These are phyloP conservation scores for Protodeltote pygarga DNA, from an alignment of 2,888 invertebrate species.

Conservation along the genomic window DNA sequence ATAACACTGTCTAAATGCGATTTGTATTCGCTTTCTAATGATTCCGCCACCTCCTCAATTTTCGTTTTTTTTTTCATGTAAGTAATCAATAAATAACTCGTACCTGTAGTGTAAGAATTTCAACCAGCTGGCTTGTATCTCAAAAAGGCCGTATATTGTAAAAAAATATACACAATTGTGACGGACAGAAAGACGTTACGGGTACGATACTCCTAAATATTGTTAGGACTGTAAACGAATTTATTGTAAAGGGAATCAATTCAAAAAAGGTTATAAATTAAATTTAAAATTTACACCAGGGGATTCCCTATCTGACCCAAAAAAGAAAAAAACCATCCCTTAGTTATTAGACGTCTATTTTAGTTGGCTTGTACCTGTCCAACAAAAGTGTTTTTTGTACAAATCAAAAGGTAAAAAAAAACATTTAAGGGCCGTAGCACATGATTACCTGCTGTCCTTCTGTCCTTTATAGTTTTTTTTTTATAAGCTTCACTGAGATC, in stretches of 20 bases:
- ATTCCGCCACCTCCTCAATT: no score
- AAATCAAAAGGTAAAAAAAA: no score
- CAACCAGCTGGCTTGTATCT: no score
- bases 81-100: no score
- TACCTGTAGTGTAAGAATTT: no score
- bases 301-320: constrained; percentile 12
- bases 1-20: no score
- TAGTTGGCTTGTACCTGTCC: constrained; percentile 31
- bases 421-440: constrained; percentile 11
- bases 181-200: background rate
- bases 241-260: background rate
- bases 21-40: no score
- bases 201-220: no score
- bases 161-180: background rate
- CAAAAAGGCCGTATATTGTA: no score
- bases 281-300: constrained; percentile 14
- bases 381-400: constrained; percentile 34
- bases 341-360: constrained; percentile 8
- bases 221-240: background rate
- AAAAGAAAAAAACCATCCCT: constrained; percentile 10
- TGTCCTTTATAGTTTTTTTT: constrained; percentile 1
- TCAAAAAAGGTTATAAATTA: constrained; percentile 17
- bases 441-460: constrained; percentile 28
- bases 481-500: background rate
- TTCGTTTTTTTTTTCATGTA: no score